These are phyloP conservation scores for Heteromormyrus szaboi DNA, from an alignment of 2,797 vertebrate genomes.

Conservation along the genomic window DNA sequence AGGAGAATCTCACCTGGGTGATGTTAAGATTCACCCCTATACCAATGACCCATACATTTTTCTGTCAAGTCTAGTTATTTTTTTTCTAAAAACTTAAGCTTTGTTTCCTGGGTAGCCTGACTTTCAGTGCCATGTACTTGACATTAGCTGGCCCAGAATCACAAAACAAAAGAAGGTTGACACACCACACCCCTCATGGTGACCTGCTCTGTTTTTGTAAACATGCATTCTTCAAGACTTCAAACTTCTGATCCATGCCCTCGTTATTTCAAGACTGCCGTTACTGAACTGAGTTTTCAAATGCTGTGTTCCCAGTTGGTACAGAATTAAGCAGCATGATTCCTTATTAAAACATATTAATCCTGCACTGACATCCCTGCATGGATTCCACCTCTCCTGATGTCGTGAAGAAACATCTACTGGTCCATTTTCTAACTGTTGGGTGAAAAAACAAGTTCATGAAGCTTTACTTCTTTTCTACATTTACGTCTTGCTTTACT, in stretches of 20 bases:
- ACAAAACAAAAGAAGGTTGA: not conserved
- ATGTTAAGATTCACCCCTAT: not conserved
- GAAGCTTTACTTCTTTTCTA: not conserved
- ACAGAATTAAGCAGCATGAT: not conserved
- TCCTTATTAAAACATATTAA: slow-evolving; percentile 1
- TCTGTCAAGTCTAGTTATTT: not conserved
- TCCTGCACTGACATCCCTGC: not conserved
- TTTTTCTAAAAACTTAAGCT: not conserved
- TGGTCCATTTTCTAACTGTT: not conserved
- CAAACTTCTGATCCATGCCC: not conserved
- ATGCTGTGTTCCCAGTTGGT: not conserved
- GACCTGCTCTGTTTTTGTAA: not conserved
- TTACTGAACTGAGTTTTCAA: not conserved
- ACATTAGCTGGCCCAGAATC: not conserved
- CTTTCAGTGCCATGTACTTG: not conserved
- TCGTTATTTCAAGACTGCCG: not conserved
- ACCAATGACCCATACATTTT: not conserved
- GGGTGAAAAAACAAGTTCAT: not conserved
- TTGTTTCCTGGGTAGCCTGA: not conserved
- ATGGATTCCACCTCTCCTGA: not conserved
- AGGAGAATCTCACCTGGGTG: not conserved
- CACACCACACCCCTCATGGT: not conserved
- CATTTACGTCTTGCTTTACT: not conserved
- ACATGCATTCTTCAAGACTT: not conserved
- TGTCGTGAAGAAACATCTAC: not conserved